Base-by-base conservation (phyloP, 2,113 vertebrate genomes). In the Ictidomys tridecemlineatus region DNA sequence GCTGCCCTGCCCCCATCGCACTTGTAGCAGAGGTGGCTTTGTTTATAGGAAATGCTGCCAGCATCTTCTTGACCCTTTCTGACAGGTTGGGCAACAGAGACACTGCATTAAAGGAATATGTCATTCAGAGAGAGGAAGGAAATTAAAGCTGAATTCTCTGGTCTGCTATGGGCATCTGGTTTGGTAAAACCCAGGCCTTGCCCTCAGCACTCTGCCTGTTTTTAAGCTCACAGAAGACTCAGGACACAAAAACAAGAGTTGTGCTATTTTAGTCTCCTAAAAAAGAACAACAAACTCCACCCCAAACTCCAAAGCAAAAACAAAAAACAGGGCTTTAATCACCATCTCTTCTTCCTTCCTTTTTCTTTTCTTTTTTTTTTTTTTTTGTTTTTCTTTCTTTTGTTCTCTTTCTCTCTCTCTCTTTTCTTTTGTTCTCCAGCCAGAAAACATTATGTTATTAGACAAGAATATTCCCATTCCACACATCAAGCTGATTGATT, bases 401-500 rank as follows among this genome's bases (percentile, higher is more conserved):
- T 24, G 24, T 37, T 51, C 83, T 56, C 70, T 1, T 42, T 10
- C 85, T 92, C 89, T 93, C 0, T 48, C 6, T 85, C 92, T 89
- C 61, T 93, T 67, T 14, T 87, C 93, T 92, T 94, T 73, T 98
- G 91, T 93, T 96, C 98, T 98, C 93, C 97, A 99, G 99, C 99
- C 99, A 98, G 99, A 99, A 98, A 99, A 99, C 91, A 99, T 99
- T 96, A 99, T 99, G 99, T 99, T 99, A 98, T 98, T 99, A 97
- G 99, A 99, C 98, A 99, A 99, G 97, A 99, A 99, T 56, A 98
- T 99, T 74, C 98, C 98, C 87, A 94, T 99, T 83, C 99, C 99
- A 0, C 99, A 99, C 90, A 99, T 99, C 97, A 99, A 99, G 96
- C 94, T 99, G 96, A 99, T 99, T 96, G 99, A 99, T 97, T 99